Conservation (phyloP, 2,113 vertebrate species). For the Ranitomeya variabilis region DNA sequence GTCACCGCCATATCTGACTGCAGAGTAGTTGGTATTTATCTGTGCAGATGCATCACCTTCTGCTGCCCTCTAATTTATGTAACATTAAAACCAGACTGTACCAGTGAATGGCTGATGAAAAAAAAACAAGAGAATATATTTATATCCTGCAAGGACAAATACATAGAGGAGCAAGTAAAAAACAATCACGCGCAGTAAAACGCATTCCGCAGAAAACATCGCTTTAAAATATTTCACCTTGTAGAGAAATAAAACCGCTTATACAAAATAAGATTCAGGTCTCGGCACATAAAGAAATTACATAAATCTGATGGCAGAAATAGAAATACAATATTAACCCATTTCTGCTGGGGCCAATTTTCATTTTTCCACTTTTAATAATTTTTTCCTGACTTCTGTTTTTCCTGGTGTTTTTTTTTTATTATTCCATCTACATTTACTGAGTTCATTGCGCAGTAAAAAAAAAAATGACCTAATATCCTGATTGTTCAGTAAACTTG, state of each 20-base stretch:
- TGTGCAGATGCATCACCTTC: neutral
- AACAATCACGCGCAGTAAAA: neutral
- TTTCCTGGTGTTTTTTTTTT: too few species aligned
- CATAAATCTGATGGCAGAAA: neutral
- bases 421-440: too few species aligned
- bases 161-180: neutral
- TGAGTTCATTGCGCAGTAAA: too few species aligned
- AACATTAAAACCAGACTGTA: neutral
- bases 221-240: neutral
- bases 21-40: neutral
- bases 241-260: neutral
- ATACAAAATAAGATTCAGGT: neutral
- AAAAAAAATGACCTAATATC: too few species aligned
- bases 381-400: too few species aligned
- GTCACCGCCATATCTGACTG: neutral
- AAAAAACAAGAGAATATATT: too few species aligned
- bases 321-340: neutral
- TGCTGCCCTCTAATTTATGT: neutral
- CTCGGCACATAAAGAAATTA: neutral
- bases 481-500: too few species aligned
- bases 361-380: too few species aligned
- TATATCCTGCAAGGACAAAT: neutral
- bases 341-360: neutral
- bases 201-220: neutral
- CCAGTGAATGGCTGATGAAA: neutral